These are phyloP conservation scores for Psococerastis gibbosa DNA, from an alignment of 2,888 invertebrate species.

Conservation along the genomic window DNA sequence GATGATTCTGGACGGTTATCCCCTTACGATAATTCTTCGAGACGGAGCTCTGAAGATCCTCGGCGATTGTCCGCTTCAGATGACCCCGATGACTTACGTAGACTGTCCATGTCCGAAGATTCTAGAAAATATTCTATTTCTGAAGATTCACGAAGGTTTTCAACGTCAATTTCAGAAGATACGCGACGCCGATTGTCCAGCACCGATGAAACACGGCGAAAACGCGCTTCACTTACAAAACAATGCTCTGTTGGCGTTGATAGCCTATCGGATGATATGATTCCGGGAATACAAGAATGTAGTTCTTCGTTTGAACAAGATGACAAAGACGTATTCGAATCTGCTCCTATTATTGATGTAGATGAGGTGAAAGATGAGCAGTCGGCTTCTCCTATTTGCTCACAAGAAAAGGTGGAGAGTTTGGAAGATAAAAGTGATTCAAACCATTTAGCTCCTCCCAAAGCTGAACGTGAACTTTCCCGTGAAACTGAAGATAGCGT, in stretches of 20 bases:
- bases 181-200: constrained; percentile 2
- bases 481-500: constrained; percentile 6
- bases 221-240: constrained; percentile 3
- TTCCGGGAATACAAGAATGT: constrained; percentile 8
- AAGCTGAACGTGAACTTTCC: constrained; percentile 4
- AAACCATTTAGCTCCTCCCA: constrained; percentile 5
- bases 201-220: constrained; percentile 3
- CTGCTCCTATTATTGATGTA: neutral
- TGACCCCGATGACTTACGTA: constrained; percentile 1
- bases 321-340: constrained; percentile 8
- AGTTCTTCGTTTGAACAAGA: constrained; percentile 9
- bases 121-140: constrained; percentile 7
- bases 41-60: constrained; percentile 8
- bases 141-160: constrained; percentile 1
- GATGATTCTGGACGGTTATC: constrained; percentile 6
- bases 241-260: constrained; percentile 8
- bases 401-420: neutral
- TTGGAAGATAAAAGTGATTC: neutral
- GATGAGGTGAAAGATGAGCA: neutral
- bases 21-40: constrained; percentile 4
- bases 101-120: constrained; percentile 7
- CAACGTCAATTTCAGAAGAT: constrained; percentile 6
- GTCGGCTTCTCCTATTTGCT: neutral
- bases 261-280: constrained; percentile 8
- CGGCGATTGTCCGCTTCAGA: constrained; percentile 4